Evolutionary conservation across 2,113 vertebrate species (phyloP).

Genomic region (Cyanoderma ruficeps): DNA sequence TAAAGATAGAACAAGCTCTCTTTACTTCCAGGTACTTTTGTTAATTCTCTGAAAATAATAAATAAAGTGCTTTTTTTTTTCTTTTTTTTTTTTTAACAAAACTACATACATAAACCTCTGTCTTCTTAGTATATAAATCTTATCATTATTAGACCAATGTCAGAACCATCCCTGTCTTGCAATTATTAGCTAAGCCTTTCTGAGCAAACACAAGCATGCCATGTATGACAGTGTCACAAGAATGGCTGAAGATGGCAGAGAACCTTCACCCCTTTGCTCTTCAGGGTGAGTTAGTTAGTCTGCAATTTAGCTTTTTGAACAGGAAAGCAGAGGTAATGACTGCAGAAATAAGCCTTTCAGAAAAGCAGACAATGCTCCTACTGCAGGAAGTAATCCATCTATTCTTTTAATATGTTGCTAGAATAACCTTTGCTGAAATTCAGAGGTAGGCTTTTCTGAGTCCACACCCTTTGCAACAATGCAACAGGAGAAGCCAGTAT

Average conservation of each 20-base stretch:
- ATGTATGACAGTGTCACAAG: background rate
- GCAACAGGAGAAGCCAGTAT: background rate
- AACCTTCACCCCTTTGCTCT: background rate
- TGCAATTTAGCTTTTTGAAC: background rate
- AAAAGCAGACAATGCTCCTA: background rate
- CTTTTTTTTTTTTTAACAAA: background rate
- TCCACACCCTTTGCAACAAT: background rate
- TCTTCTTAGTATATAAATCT: background rate
- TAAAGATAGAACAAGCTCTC: slow-evolving; percentile 50
- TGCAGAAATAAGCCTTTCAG: background rate
- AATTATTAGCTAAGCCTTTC: background rate
- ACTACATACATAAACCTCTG: background rate
- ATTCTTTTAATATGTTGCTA: background rate
- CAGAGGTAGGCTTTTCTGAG: background rate
- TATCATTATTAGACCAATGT: background rate
- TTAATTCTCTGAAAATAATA: background rate
- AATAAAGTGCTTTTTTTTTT: accelerated
- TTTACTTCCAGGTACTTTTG: background rate
- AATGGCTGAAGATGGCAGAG: background rate
- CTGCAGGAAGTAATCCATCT: background rate
- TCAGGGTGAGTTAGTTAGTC: background rate
- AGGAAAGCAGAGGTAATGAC: background rate
- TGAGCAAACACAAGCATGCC: background rate
- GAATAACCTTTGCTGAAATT: background rate
- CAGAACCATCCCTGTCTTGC: background rate